Evolutionary conservation across 2,888 invertebrate species (phyloP).

Genomic region (Didymodactylos carnosus): DNA sequence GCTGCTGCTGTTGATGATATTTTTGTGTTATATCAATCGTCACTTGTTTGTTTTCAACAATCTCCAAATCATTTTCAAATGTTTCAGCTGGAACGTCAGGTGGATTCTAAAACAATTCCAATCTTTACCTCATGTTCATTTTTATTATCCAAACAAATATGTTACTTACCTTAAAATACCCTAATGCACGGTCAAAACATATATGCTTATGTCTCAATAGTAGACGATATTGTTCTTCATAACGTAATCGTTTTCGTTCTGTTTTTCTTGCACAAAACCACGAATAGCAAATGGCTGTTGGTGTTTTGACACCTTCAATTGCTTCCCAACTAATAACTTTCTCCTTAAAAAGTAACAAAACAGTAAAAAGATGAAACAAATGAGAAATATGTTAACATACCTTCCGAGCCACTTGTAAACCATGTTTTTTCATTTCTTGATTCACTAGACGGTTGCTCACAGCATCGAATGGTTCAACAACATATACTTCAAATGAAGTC

Average conservation of each 20-base stretch:
- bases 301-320: constrained; percentile 79
- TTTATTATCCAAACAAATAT: too few relatives aligned
- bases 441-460: neutral
- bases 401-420: constrained; percentile 11
- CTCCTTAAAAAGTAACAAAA: constrained; percentile 41
- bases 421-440: neutral
- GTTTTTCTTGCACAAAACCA: constrained; percentile 85
- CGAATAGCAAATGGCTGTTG: constrained; percentile 81
- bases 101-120: neutral
- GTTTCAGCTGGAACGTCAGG: neutral
- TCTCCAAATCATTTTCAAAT: neutral
- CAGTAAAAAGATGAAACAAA: too few relatives aligned
- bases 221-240: constrained; percentile 46
- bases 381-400: too few relatives aligned
- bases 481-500: constrained; percentile 4
- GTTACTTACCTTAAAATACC: neutral
- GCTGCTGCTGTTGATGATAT: too few relatives aligned
- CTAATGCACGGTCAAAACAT: neutral
- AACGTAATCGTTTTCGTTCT: constrained; percentile 70
- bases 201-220: neutral
- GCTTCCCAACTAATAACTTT: constrained; percentile 84
- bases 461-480: constrained; percentile 4
- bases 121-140: too few relatives aligned
- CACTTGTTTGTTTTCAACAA: neutral
- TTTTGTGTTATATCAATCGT: too few relatives aligned